Evolutionary conservation across 2,113 vertebrate species (phyloP).

Genomic region (Tor tambroides): DNA sequence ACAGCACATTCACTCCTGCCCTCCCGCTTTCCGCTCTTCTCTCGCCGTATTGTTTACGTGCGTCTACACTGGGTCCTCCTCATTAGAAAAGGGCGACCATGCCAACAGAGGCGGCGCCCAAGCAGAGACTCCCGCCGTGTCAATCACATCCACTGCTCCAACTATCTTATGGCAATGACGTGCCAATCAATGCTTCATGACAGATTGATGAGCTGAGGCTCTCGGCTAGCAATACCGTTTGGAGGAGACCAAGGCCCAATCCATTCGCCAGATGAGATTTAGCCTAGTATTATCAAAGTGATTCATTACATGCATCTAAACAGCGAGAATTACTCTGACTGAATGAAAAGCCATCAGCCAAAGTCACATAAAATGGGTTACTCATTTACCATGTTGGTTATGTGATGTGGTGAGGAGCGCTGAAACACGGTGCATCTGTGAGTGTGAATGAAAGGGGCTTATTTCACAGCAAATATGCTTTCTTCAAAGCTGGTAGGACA

Average conservation of each 20-base stretch:
- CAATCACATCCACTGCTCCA: conserved; percentile 52
- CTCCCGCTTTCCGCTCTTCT: conserved; percentile 19
- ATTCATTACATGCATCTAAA: conserved; percentile 42
- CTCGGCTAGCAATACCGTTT: conserved; percentile 21
- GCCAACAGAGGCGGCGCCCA: conserved; percentile 30
- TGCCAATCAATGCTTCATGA: conserved; percentile 59
- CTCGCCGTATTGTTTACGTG: conserved; percentile 53
- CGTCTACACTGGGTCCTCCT: conserved; percentile 37
- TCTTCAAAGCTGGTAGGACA: conserved; percentile 9
- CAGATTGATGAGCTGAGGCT: conserved; percentile 56
- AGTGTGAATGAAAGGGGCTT: conserved; percentile 10
- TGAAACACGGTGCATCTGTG: neutral
- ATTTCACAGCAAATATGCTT: conserved; percentile 26
- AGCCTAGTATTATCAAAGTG: conserved; percentile 24
- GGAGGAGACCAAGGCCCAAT: conserved; percentile 21
- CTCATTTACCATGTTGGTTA: conserved; percentile 28
- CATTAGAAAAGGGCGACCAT: conserved; percentile 50
- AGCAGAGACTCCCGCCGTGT: conserved; percentile 49
- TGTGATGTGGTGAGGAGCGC: conserved; percentile 26
- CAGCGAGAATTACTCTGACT: conserved; percentile 6
- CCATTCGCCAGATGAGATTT: conserved; percentile 40
- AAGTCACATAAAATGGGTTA: conserved; percentile 24
- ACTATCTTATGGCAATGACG: conserved; percentile 52
- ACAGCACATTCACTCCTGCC: conserved; percentile 23
- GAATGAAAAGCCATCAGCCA: conserved; percentile 16